Evolutionary conservation across 1,140 invertebrate species (phyloP).

Genomic region (Diachasmimorpha longicaudata): DNA sequence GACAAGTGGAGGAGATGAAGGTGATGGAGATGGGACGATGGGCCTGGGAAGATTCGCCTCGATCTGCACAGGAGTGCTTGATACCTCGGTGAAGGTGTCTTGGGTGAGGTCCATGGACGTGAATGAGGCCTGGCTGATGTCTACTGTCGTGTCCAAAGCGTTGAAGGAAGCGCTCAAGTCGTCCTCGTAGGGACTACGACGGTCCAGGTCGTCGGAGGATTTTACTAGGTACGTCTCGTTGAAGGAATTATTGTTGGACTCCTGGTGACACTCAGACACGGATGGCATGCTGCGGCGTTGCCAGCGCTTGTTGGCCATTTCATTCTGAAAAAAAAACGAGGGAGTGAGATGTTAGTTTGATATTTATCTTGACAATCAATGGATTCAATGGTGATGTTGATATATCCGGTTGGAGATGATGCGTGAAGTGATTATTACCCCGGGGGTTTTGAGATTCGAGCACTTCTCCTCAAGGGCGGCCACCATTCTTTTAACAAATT

Average conservation of each 20-base stretch:
- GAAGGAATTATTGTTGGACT: not conserved
- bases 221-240: not conserved
- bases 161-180: not conserved
- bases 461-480: conserved; percentile 41
- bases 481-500: conserved; percentile 46
- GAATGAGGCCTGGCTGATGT: not conserved
- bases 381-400: too few relatives aligned
- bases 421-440: not conserved
- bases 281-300: not conserved
- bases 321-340: not conserved
- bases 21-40: not conserved
- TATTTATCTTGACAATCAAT: too few relatives aligned
- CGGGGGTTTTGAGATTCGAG: not conserved
- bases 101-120: not conserved
- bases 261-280: not conserved
- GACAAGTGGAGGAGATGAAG: not conserved
- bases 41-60: not conserved
- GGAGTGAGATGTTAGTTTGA: too few relatives aligned
- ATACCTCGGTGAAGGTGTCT: conserved; percentile 7
- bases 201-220: not conserved
- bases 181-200: not conserved
- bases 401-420: too few relatives aligned
- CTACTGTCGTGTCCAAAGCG: not conserved
- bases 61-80: not conserved
- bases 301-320: not conserved